Conservation (phyloP, 2,797 vertebrate species). For the Helostoma temminkii region DNA sequence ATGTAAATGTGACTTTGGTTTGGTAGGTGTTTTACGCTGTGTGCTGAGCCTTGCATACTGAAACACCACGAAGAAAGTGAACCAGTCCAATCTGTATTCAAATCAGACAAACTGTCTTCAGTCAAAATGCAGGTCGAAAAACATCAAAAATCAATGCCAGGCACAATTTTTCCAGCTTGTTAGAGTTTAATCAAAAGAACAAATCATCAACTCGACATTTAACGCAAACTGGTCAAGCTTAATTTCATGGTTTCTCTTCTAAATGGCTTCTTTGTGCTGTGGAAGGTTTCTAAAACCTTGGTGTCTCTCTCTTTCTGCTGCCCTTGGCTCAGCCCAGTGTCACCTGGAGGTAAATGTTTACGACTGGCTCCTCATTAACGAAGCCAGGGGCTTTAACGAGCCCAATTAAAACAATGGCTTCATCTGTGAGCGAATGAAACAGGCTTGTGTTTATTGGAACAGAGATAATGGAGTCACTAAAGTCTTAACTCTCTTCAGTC, state of each 20-base stretch:
- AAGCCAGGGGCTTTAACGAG: slow-evolving; percentile 85
- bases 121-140: too few species aligned
- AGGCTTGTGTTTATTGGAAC: slow-evolving; percentile 78
- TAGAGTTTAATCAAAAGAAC: too few species aligned
- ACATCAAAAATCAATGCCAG: too few species aligned
- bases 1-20: too few species aligned
- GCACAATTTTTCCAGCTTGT: not conserved
- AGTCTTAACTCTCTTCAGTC: slow-evolving; percentile 66
- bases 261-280: accelerated
- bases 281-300: not conserved
- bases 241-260: not conserved
- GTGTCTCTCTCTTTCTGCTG: slow-evolving; percentile 34
- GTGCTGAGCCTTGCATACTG: too few species aligned
- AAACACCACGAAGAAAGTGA: too few species aligned
- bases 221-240: not conserved
- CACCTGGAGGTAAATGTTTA: slow-evolving; percentile 91
- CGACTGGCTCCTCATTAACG: slow-evolving; percentile 86
- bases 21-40: too few species aligned
- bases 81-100: too few species aligned
- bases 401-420: slow-evolving; percentile 90
- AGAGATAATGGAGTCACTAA: slow-evolving; percentile 76
- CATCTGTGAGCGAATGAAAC: slow-evolving; percentile 64
- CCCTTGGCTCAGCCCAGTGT: slow-evolving; percentile 76
- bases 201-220: too few species aligned
- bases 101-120: too few species aligned